Conservation (phyloP, 1,140 invertebrate genomes). For the Tetramorium simillimum region DNA sequence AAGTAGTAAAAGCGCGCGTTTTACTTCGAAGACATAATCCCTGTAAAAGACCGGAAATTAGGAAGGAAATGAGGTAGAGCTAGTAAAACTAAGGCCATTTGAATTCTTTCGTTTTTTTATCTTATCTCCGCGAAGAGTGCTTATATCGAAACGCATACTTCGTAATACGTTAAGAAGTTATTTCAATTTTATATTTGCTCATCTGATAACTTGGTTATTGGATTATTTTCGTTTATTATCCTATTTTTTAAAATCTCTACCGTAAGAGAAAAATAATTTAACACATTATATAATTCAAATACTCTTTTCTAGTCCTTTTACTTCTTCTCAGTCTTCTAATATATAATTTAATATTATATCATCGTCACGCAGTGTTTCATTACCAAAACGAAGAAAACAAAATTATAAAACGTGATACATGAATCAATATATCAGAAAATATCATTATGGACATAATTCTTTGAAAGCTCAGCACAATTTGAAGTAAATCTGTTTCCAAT, state of each 20-base stretch:
- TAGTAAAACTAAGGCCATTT: constrained; percentile 58
- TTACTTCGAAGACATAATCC: constrained; percentile 64
- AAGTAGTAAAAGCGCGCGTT: constrained; percentile 23
- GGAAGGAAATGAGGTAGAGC: constrained; percentile 70
- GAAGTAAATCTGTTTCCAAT: constrained; percentile 28
- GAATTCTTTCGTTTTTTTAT: constrained; percentile 15
- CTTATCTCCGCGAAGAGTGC: constrained; percentile 13
- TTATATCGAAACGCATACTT: constrained; percentile 30
- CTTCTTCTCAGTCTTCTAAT: background rate
- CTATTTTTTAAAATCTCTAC: background rate
- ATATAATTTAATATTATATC: background rate
- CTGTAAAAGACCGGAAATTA: constrained; percentile 67
- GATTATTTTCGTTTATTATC: background rate
- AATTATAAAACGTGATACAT: background rate
- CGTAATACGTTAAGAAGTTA: constrained; percentile 37
- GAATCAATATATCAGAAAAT: constrained; percentile 6
- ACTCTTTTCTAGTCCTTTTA: too few species aligned
- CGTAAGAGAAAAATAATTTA: background rate
- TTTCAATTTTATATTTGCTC: background rate
- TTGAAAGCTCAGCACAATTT: background rate
- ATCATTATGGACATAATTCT: constrained; percentile 5
- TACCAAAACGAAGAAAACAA: background rate
- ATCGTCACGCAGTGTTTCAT: background rate
- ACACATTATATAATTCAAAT: too few species aligned
- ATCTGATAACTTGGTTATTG: background rate